Evolutionary conservation across 2,888 invertebrate species (phyloP).

Genomic region (Drosophila mulleri): DNA sequence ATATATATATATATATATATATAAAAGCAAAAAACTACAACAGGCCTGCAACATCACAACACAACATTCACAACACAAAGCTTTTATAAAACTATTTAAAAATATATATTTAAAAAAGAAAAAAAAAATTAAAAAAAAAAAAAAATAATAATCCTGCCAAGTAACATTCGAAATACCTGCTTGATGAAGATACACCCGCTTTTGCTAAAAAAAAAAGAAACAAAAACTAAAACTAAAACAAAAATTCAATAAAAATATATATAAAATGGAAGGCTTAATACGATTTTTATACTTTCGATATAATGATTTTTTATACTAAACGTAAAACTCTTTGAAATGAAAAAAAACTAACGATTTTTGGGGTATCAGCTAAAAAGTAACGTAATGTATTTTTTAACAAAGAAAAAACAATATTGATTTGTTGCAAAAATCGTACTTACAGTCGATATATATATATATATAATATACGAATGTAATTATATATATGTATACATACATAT

Average conservation of each 20-base stretch:
- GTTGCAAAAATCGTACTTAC: constrained; percentile 57
- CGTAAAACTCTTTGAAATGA: constrained; percentile 66
- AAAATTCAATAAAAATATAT: constrained; percentile 39
- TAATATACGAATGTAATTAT: constrained; percentile 7
- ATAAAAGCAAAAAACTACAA: constrained; percentile 42
- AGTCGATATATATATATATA: constrained; percentile 47
- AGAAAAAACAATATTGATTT: constrained; percentile 62
- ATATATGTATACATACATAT: constrained; percentile 38
- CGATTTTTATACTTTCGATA: constrained; percentile 82
- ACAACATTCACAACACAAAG: constrained; percentile 60
- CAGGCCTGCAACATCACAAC: constrained; percentile 48
- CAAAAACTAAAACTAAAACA: constrained; percentile 36
- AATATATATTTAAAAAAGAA: constrained; percentile 53
- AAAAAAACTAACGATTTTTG: constrained; percentile 56
- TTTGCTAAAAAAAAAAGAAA: constrained; percentile 77
- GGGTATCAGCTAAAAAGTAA: constrained; percentile 57
- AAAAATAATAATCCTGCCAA: constrained; percentile 82
- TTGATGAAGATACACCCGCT: constrained; percentile 83
- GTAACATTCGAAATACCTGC: constrained; percentile 83
- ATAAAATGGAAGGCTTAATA: constrained; percentile 68
- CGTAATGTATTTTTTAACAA: constrained; percentile 51
- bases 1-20: constrained; percentile 3
- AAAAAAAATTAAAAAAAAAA: constrained; percentile 51
- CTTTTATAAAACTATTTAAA: constrained; percentile 80
- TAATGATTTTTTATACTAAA: constrained; percentile 80